Base-by-base conservation (phyloP, 2,113 vertebrate species). In the Cygnus buccinator region DNA sequence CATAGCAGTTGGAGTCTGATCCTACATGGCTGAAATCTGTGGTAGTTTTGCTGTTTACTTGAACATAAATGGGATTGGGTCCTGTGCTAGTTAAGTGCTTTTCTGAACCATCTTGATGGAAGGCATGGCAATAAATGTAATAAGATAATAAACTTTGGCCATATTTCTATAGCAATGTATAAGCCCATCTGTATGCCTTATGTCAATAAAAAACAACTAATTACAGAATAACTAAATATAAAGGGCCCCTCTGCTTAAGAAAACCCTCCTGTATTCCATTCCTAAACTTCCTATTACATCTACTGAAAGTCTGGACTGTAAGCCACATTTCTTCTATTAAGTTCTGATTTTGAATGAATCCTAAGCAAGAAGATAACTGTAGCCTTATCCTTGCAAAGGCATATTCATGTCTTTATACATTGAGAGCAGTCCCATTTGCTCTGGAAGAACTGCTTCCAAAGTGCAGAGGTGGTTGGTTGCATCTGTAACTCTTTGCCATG, bases 161-260 rank as follows among this genome's bases (percentile, higher is more conserved):
- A 0, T 58, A 50, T 89, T 96, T 35, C 88, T 93, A 7, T 80
- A 58, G 85, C 79, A 46, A 3, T 72, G 65, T 35, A 57, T 93
- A 59, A 54, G 92, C 48, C 95, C 95, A 96, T 94, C 95, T 97
- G 95, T 35, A 58, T 82, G 77, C 94, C 95, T 12, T 95, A 97
- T 96, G 95, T 92, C 92, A 96, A 95, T 97, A 96, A 96, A 97
- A 97, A 95, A 57, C 94, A 95, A 58, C 84, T 95, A 94, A 96
- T 96, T 96, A 96, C 80, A 58, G 89, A 94, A 94, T 75, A 68
- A 96, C 90, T 87, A 75, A 93, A 92, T 94, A 92, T 68, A 89
- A 93, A 94, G 58, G 89, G 86, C 86, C 66, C 21, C 73, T 37
- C 65, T 87, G 79, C 88, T 96, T 67, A 78, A 89, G 76, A 74